Percentiles rank a stretch among this genome's conserved stretches.
These are phyloP conservation scores for Bufotes viridis DNA, from an alignment of 2,797 vertebrate species.

Conservation along the genomic window DNA sequence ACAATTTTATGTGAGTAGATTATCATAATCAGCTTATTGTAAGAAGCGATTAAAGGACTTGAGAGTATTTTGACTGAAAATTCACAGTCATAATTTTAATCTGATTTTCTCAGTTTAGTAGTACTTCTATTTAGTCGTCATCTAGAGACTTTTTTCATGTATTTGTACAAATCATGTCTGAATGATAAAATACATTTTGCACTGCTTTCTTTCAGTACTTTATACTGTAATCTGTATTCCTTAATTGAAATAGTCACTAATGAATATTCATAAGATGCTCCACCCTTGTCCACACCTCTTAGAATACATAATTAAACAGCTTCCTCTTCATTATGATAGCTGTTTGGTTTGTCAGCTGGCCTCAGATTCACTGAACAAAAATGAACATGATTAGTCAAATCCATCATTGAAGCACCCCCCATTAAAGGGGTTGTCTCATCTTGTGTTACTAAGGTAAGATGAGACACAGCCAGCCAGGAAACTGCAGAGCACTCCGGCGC, in stretches of 20 bases:
- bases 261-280: not conserved
- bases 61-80: conserved; percentile 18
- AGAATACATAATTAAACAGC: too few species aligned
- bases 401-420: too few species aligned
- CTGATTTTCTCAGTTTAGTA: conserved; percentile 11
- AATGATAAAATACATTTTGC: not conserved
- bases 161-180: not conserved
- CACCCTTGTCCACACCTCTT: not conserved
- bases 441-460: too few species aligned
- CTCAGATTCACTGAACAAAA: too few species aligned
- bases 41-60: conserved; percentile 37
- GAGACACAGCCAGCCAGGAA: too few species aligned
- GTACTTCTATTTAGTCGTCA: not conserved
- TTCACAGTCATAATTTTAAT: conserved; percentile 8
- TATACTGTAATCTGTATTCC: not conserved
- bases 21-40: conserved; percentile 44
- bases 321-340: not conserved
- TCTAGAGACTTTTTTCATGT: not conserved
- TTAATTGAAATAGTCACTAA: not conserved
- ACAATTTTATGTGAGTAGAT: conserved; percentile 43
- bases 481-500: too few species aligned
- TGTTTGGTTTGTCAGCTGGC: too few species aligned
- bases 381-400: too few species aligned
- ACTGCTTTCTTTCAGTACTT: not conserved
- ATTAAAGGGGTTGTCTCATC: too few species aligned